Base-by-base conservation (phyloP, 64 coral and sea anemone species). In the Porites lutea region DNA sequence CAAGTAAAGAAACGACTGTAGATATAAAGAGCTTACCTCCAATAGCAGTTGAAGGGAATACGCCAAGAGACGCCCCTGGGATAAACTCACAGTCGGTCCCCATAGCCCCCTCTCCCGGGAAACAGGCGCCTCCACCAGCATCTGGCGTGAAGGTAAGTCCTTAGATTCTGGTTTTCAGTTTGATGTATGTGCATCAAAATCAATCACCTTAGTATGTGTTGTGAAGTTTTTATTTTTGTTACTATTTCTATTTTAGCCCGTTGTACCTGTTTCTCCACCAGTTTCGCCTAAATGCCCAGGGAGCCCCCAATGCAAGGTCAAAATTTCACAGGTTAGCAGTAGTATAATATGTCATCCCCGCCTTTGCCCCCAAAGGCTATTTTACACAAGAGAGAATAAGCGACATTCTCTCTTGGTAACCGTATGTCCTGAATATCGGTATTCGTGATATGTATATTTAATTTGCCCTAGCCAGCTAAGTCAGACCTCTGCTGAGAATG, bases 21-120 rank as follows among this genome's bases (percentile, higher is more conserved):
- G 91, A 96, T 59, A 67, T 96, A 3, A 96, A 93, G 62, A 90
- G 65, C 72, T 79, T 96, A n/a, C 83, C 87, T n/a, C 95, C 95
- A 13, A 96, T 96, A 59, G 87, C 95, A 12, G 91, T 96, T 20
- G 64, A 16, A 47, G 8, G 49, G n/a, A 87, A 52, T 65, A 66
- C 71, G 63, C 46, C 79, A 8, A 73, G 14, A 20, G 95, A 96
- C 51, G 87, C 95, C 15, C 95, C 95, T 14, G 95, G 91, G 46
- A 89, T 88, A 58, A 96, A 96, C 59, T 96, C 95, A 5, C 95
- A 96, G 63, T 93, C 95, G 5, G 43, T 88, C 15, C 88, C 20
- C 11, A 44, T 63, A 3, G 59, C 65, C 6, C n/a, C 65, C 37
- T 18, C 64, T 44, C 65, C 20, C 2, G 46, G 13, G 50, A 50